Evolutionary conservation across 2,797 vertebrate genomes (phyloP).

Genomic region (Graptemys geographica): DNA sequence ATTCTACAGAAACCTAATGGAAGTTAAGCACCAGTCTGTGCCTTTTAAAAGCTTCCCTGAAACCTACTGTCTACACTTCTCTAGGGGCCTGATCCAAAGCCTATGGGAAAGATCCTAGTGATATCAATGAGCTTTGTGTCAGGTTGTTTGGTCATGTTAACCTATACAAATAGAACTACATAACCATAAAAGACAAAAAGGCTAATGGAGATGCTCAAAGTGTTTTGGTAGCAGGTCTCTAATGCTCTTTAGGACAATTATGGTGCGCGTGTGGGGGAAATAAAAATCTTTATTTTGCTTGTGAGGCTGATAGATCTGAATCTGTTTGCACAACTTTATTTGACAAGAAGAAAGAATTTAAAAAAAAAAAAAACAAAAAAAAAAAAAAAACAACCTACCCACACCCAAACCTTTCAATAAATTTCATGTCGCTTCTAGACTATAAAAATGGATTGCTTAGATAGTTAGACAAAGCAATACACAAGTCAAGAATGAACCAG

Average conservation of each 20-base stretch:
- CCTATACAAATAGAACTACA: too few species aligned
- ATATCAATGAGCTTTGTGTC: neutral
- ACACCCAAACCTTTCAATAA: neutral
- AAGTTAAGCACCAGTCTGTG: neutral
- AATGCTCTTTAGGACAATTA: fast-evolving
- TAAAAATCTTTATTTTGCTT: neutral
- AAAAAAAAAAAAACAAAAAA: neutral
- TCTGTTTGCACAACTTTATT: neutral
- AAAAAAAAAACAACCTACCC: too few species aligned
- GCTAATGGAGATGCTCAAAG: fast-evolving
- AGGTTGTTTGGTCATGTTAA: too few species aligned
- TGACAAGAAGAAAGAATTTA: neutral
- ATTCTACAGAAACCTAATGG: neutral
- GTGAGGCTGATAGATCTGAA: neutral
- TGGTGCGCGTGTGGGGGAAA: neutral
- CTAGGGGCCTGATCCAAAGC: neutral
- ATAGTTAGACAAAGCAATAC: neutral
- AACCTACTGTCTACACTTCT: neutral
- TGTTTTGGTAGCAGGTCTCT: neutral
- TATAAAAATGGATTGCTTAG: neutral
- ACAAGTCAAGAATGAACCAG: neutral
- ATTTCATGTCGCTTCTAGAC: fast-evolving
- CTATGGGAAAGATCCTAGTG: fast-evolving
- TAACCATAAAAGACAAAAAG: fast-evolving
- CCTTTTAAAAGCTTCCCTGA: neutral